Base-by-base conservation (phyloP, 2,797 vertebrate genomes). In the Argyrosomus regius region DNA sequence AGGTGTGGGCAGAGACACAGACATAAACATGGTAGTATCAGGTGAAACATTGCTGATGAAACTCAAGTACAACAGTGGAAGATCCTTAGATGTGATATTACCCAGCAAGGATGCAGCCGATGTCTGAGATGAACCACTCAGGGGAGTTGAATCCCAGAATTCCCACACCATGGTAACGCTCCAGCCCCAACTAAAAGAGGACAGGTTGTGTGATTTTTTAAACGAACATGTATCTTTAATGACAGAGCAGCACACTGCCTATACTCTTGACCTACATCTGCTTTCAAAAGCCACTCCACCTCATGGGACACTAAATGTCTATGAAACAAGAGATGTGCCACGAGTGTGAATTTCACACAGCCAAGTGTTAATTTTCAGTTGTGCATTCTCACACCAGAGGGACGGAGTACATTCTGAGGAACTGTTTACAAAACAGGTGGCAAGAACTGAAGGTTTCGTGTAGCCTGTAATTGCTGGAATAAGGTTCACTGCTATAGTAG, bases 61-160 rank as follows among this genome's bases (percentile, higher is more conserved):
- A 43, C 43, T 49, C 35, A 12, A 11, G 5, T 7, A 48, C 5
- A 54, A 57, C 26, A 53, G 16, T 3, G 14, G 8, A 20, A 59
- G 22, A 28, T 46, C 35, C 3, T 41, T 7, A 16, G 31, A 43
- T 16, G 26, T 26, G 22, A 74, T 62, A 86, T 91, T 91, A 96
- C 96, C 96, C 96, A 0, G 96, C 95, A 5, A 96, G 68, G 76
- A 96, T 96, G 84, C 94, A 92, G 66, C 93, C 95, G 2, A 96
- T 11, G 54, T 95, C 84, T 10, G 96, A 77, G 80, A 96, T 95
- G 82, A 96, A 96, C 96, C 96, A 96, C 83, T 96, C 95, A 0
- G 94, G 89, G 28, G 94, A 91, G 86, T 96, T 96, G 74, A 96
- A 96, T 82, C 96, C 96, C 78, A 96, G 88, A 54, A 96, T 95